These are phyloP conservation scores for Diplodus puntazzo DNA, from an alignment of 2,797 vertebrate genomes.

Conservation along the genomic window DNA sequence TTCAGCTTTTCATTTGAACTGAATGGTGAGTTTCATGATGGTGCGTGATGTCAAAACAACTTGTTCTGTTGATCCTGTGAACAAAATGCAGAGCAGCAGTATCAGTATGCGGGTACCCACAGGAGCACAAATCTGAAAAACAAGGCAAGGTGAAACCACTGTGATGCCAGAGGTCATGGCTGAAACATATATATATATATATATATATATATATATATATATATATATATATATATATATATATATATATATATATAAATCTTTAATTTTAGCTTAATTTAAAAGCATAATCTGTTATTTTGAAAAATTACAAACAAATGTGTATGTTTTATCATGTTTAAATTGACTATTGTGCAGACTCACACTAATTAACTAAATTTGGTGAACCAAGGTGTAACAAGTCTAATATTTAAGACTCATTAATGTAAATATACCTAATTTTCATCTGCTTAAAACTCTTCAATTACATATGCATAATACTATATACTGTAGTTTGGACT, in stretches of 20 bases:
- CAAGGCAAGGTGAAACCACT: constrained; percentile 2
- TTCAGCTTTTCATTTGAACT: constrained; percentile 43
- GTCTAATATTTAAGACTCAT: neutral
- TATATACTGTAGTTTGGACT: neutral
- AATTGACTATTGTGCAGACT: neutral
- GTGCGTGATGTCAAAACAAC: constrained; percentile 75
- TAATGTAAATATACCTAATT: neutral
- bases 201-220: too few relatives aligned
- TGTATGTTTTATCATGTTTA: neutral
- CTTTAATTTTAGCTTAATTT: neutral
- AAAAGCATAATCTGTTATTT: neutral
- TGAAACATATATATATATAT: neutral
- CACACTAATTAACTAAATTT: neutral
- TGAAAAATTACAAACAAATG: neutral
- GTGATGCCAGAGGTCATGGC: neutral
- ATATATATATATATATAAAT: neutral
- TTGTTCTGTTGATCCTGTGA: constrained; percentile 60
- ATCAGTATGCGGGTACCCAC: constrained; percentile 42
- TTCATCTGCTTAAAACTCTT: neutral
- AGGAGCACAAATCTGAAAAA: constrained; percentile 22
- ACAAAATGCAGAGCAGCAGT: constrained; percentile 42
- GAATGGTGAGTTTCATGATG: constrained; percentile 67
- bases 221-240: too few relatives aligned
- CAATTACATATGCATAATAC: too few relatives aligned
- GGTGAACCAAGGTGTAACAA: neutral